Evolutionary conservation across 2,888 invertebrate species (phyloP).

Genomic region (Tetanocera ferruginea): DNA sequence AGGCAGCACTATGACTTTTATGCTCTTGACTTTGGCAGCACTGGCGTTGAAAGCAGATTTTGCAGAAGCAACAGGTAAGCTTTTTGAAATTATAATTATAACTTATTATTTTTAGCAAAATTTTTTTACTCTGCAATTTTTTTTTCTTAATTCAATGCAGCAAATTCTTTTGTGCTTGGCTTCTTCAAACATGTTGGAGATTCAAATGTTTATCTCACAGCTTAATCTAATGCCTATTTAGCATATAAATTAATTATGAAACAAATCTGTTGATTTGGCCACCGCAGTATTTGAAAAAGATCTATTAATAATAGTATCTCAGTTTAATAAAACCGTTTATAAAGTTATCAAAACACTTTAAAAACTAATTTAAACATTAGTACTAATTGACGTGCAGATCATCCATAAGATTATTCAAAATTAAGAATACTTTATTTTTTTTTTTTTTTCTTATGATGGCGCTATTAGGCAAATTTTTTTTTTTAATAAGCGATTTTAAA

Average conservation of each 20-base stretch:
- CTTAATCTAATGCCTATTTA: neutral
- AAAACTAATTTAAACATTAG: too few species aligned
- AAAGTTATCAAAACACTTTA: too few species aligned
- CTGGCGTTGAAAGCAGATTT: neutral
- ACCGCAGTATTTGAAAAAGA: too few species aligned
- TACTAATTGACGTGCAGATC: too few species aligned
- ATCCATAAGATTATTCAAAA: too few species aligned
- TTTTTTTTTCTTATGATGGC: too few species aligned
- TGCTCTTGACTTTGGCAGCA: constrained; percentile 13
- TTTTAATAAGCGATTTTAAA: too few species aligned
- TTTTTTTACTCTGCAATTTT: neutral
- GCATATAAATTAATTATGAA: neutral
- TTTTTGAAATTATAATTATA: neutral
- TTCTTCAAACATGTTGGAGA: neutral
- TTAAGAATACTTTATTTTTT: too few species aligned
- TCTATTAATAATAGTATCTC: too few species aligned
- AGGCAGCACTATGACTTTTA: neutral
- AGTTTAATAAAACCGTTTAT: too few species aligned
- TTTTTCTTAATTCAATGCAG: neutral
- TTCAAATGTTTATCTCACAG: neutral
- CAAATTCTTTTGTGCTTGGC: neutral
- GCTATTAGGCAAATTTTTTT: too few species aligned
- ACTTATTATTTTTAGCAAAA: neutral
- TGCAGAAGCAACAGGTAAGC: constrained; percentile 19
- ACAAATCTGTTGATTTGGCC: too few species aligned